Percentiles rank a stretch among this genome's conserved stretches.
phyloP scores from a whole-genome alignment of 2,888 invertebrate species.

The Phyto melanocephala region DNA sequence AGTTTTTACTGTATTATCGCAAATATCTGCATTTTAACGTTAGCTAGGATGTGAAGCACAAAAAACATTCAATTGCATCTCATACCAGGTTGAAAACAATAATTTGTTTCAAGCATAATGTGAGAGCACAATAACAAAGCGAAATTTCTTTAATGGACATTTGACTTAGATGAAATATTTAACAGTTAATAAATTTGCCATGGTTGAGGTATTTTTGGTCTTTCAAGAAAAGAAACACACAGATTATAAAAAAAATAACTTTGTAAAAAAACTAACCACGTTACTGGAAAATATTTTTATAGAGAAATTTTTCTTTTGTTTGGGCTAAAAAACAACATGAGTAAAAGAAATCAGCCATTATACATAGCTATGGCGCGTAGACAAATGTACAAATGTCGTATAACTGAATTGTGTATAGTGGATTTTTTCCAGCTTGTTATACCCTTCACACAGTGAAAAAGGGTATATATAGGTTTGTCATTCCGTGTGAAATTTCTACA shows the following conservation, averaged over 20 bases:
- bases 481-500: too few relatives aligned
- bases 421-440: too few relatives aligned
- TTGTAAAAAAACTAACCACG: slow-evolving; percentile 20
- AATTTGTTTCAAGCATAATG: slow-evolving; percentile 50
- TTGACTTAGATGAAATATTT: slow-evolving; percentile 2
- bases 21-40: background rate
- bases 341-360: background rate
- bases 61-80: slow-evolving; percentile 7
- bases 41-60: background rate
- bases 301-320: background rate
- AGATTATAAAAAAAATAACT: background rate
- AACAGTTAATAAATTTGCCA: background rate
- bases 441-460: too few relatives aligned
- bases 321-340: slow-evolving; percentile 21
- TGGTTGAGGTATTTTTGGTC: background rate
- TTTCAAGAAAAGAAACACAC: background rate
- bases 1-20: background rate
- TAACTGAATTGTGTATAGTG: too few relatives aligned
- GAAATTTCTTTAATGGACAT: slow-evolving; percentile 25
- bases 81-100: slow-evolving; percentile 38
- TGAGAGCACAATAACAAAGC: background rate
- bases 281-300: slow-evolving; percentile 11
- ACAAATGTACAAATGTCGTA: slow-evolving; percentile 39
- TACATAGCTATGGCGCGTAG: slow-evolving; percentile 20
- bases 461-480: too few relatives aligned